Evolutionary conservation across 53 echinoderm and acorn worm species (phyloP), one percentile per base, ranked within the genome.

Genomic region (Stichopus horrens): DNA sequence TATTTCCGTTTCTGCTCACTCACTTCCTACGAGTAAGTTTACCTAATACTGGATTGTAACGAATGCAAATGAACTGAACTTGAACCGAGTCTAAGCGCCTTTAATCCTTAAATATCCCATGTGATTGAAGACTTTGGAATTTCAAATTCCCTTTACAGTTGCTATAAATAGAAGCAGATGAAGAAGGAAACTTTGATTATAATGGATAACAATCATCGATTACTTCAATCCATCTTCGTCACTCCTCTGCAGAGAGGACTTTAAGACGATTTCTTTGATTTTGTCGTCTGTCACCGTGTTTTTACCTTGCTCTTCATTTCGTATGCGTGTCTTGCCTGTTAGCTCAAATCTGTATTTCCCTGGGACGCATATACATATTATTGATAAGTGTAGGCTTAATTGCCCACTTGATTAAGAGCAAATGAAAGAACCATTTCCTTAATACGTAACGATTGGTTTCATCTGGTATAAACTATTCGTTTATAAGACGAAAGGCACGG

Each of bases 341-440:
- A 37, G 37, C 37, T 37, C 37, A 37, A 37, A 37, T 37, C 37
- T 2, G 37, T 37, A 37, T 37, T 37, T 37, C 37, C 37, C 37
- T 37, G 37, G 37, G 37, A 37, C 37, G 37, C 37, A 2, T 37
- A 2, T 37, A 37, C 37, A 37, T 37, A 37, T 37, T 37, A 37
- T 37, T 37, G 37, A 37, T 37, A 37, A 37, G 37, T 37, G 9
- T 63, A 63, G 53, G 79, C 51, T 19, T 79, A 79, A 79, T 79
- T 79, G 52, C 79, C 79, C 55, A 54, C 79, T 79, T 79, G 79
- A 79, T 8, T 54, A 54, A 19, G 55, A 79, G 79, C 8, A 19
- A 79, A 79, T 79, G 79, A 52, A 79, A 55, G 79, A 79, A 53
- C 55, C 79, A 79, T 79, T 79, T 79, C 54, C 79, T 79, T 54